Base-by-base conservation (phyloP, 2,113 vertebrate species). In the Cryptomyrus ogoouensis region DNA sequence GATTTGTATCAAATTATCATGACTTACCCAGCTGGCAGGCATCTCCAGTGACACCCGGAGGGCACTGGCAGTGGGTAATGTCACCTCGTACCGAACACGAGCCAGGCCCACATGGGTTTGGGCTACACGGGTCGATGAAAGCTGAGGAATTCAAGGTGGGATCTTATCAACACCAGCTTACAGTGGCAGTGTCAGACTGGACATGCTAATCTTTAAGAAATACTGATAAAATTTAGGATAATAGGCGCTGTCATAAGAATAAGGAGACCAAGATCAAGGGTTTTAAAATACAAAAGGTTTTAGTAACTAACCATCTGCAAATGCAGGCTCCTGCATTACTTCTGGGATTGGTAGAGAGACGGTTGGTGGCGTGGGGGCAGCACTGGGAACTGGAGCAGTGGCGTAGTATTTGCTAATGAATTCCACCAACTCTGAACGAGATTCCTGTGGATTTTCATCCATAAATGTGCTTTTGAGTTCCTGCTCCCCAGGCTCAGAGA, bases 71-170 rank as follows among this genome's bases (percentile, higher is more conserved):
- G 21, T 91, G 0, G 21, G 93, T 89, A 3, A 91, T 90, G 3
- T 93, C 93, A 1, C 93, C 93, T 39, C 83, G 92, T 46, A 94
- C 92, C 31, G 93, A 91, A 91, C 95, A 97, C 17, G 91, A 91
- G 27, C 94, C 95, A 89, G 86, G 21, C 5, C 95, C 94, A 89
- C 94, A 95, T 5, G 92, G 93, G 89, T 95, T 95, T 3, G 95
- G 91, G 1, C 94, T 91, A 93, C 95, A 95, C 39, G 92, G 94
- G 91, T 95, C 91, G 39, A 92, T 3, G 1, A 12, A 88, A 91
- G 84, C 96, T 92, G 5, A 0, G 85, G 47, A 80, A 35, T 31
- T 3, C 91, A 31, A 62, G 21, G 42, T 35, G 83, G 80, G 31
- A 62, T 89, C 49, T 39, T 19, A 35, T 83, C 27, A 80, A 89